A percentile compares a stretch with the other conserved stretches of the same genome.
Evolutionary conservation across 2,113 vertebrate species (phyloP).

Genomic region (Chitala chitala): DNA sequence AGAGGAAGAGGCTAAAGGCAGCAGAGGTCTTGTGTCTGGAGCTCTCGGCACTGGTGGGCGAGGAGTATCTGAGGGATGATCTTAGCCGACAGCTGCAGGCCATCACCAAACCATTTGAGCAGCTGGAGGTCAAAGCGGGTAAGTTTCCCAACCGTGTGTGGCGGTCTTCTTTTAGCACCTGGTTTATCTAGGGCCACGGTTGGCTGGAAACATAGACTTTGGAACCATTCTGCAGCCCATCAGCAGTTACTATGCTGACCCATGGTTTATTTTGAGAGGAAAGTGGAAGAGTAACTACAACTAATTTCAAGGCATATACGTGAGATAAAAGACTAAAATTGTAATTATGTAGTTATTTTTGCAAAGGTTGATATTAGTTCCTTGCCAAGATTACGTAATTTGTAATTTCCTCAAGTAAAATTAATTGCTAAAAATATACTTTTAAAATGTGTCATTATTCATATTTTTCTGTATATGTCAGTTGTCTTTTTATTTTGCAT

Average conservation of each 20-base stretch:
- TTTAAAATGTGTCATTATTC: neutral
- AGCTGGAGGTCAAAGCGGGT: conserved; percentile 92
- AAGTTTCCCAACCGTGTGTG: conserved; percentile 33
- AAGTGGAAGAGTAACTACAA: too few relatives aligned
- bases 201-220: neutral
- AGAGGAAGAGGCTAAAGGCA: conserved; percentile 72
- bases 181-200: neutral
- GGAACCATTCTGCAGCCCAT: neutral
- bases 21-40: conserved; percentile 76
- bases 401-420: too few relatives aligned
- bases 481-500: too few relatives aligned
- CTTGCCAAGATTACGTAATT: too few relatives aligned
- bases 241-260: too few relatives aligned
- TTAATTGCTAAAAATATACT: too few relatives aligned
- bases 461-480: too few relatives aligned
- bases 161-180: neutral
- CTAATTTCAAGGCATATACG: too few relatives aligned
- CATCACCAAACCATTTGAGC: conserved; percentile 79
- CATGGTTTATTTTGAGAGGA: too few relatives aligned
- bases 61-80: conserved; percentile 90
- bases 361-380: too few relatives aligned
- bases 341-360: too few relatives aligned
- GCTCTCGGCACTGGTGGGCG: conserved; percentile 76
- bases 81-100: conserved; percentile 80
- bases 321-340: too few relatives aligned